Evolutionary conservation across 2,797 vertebrate genomes (phyloP).

Genomic region (Austrolebias charrua): DNA sequence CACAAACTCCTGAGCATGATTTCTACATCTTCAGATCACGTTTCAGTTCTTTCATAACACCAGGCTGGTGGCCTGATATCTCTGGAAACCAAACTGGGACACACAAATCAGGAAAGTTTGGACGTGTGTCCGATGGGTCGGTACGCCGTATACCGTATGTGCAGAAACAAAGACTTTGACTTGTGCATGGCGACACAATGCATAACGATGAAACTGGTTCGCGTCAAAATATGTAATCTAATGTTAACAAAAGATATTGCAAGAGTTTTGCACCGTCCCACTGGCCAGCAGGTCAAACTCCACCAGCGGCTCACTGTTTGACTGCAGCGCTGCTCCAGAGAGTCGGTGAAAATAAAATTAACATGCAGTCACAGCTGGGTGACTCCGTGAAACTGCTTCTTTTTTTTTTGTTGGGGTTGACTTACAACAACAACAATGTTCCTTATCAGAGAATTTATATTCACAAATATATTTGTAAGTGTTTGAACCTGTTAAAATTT

Average conservation of each 20-base stretch:
- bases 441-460: not conserved
- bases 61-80: not conserved
- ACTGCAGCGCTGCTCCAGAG: constrained; percentile 38
- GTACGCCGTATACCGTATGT: not conserved
- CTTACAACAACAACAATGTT: not conserved
- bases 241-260: not conserved
- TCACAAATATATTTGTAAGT: not conserved
- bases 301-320: constrained; percentile 41
- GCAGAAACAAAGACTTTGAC: not conserved
- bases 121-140: not conserved
- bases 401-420: not conserved
- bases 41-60: constrained; percentile 5
- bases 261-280: constrained; percentile 16
- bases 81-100: not conserved
- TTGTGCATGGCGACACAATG: not conserved
- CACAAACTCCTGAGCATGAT: constrained; percentile 11
- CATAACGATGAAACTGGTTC: not conserved
- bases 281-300: constrained; percentile 51
- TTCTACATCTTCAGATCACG: not conserved
- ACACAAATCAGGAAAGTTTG: not conserved
- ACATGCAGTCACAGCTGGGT: constrained; percentile 43
- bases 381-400: not conserved
- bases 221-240: not conserved
- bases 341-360: constrained; percentile 29
- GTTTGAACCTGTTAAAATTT: not conserved